Conservation (phyloP, 2,113 vertebrate species). For the Mormyrus iriodes region DNA sequence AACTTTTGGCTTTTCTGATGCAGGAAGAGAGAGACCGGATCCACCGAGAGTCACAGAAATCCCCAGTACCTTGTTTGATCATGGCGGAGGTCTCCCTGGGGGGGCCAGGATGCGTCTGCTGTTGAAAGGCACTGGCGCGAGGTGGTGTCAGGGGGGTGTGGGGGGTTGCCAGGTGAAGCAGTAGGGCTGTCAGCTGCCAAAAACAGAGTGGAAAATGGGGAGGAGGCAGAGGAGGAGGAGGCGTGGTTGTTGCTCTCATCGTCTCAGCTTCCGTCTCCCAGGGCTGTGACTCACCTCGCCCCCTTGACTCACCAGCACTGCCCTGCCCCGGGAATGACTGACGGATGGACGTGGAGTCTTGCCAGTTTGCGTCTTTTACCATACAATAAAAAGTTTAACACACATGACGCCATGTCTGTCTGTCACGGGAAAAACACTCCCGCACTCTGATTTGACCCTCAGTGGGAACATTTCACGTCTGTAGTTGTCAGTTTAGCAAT, state of each 20-base stretch:
- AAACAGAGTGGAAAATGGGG: conserved; percentile 9
- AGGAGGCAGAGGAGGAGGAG: neutral
- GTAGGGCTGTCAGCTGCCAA: neutral
- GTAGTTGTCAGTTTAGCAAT: neutral
- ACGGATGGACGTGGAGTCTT: conserved; percentile 14
- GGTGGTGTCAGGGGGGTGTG: neutral
- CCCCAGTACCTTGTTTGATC: conserved; percentile 7
- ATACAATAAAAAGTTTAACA: conserved; percentile 12
- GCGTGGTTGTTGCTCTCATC: neutral
- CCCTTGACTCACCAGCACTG: neutral
- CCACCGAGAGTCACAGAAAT: neutral
- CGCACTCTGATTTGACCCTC: neutral
- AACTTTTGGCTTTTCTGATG: neutral
- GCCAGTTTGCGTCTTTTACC: neutral
- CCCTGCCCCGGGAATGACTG: conserved; percentile 12
- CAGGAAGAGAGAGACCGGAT: neutral
- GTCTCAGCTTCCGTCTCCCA: neutral
- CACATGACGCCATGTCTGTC: conserved; percentile 18
- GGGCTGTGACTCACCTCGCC: conserved; percentile 1
- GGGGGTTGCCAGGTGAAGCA: neutral
- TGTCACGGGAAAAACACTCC: neutral
- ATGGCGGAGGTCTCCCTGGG: conserved; percentile 6
- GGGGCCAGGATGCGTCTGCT: neutral
- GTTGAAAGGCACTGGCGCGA: neutral
- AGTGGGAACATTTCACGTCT: neutral